These are phyloP conservation scores for Allacma fusca DNA, from an alignment of 2,888 invertebrate species.

Conservation along the genomic window DNA sequence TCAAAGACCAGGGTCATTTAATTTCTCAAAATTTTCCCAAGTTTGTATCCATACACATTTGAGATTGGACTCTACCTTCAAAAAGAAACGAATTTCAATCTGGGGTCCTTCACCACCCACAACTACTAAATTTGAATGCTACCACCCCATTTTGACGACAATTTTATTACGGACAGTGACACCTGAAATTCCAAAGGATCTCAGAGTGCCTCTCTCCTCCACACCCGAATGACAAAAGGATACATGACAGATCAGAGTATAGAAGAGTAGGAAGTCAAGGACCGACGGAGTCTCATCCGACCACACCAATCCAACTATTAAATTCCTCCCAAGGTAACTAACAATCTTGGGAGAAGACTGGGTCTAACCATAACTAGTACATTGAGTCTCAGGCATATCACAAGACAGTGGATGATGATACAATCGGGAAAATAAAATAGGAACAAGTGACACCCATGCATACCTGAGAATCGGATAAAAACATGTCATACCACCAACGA, in stretches of 20 bases:
- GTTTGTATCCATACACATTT: too few relatives aligned
- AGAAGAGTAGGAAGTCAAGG: background rate
- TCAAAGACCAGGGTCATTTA: too few relatives aligned
- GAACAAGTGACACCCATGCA: background rate
- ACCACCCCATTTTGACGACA: slow-evolving; percentile 10
- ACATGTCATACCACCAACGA: background rate
- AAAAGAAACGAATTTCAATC: too few relatives aligned
- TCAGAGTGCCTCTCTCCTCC: too few relatives aligned
- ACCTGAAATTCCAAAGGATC: slow-evolving; percentile 8
- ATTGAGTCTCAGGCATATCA: background rate
- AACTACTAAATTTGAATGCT: background rate
- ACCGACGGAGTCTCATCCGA: background rate
- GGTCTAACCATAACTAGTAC: too few relatives aligned
- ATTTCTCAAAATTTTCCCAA: too few relatives aligned
- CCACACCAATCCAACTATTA: background rate
- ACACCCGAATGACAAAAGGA: background rate
- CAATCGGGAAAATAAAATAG: slow-evolving; percentile 10
- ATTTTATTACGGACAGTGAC: slow-evolving; percentile 11
- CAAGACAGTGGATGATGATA: background rate
- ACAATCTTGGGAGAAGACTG: too few relatives aligned
- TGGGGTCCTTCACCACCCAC: background rate
- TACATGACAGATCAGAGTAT: background rate
- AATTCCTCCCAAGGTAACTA: background rate
- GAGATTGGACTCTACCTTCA: too few relatives aligned
- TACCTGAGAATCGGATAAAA: background rate